phyloP scores from a whole-genome alignment of 1,140 invertebrate species.

The Druon quercuslanigerum region DNA sequence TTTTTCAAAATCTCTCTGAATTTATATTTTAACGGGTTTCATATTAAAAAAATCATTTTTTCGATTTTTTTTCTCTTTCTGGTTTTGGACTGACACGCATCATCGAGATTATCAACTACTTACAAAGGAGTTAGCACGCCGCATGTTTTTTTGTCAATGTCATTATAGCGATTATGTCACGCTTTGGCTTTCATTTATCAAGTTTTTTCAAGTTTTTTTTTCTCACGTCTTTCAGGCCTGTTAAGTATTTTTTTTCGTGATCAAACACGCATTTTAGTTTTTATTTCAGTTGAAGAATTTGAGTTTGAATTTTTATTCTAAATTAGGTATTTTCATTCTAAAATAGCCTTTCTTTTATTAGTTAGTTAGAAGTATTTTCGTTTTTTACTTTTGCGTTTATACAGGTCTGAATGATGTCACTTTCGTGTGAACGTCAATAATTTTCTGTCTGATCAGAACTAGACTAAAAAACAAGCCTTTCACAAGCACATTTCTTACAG shows the following conservation, averaged over 20 bases:
- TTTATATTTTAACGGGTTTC: too few species aligned
- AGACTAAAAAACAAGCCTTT: too few species aligned
- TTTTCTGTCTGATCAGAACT: background rate
- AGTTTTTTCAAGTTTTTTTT: background rate
- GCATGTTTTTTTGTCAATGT: conserved; percentile 68
- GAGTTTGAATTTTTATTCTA: background rate
- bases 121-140: conserved; percentile 66
- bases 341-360: background rate
- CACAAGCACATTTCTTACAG: too few species aligned
- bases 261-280: conserved; percentile 16
- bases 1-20: too few species aligned
- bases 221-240: conserved; percentile 24
- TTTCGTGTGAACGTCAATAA: background rate
- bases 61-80: conserved; percentile 39
- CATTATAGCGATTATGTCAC: conserved; percentile 56
- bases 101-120: conserved; percentile 20
- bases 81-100: conserved; percentile 51
- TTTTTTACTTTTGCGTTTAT: background rate
- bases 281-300: background rate
- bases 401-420: conserved; percentile 17
- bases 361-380: background rate
- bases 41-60: conserved; percentile 30
- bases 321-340: background rate
- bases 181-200: conserved; percentile 55
- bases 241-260: background rate